Evolutionary conservation across 2,888 invertebrate genomes (phyloP).

Genomic region (Teleogryllus oceanicus): DNA sequence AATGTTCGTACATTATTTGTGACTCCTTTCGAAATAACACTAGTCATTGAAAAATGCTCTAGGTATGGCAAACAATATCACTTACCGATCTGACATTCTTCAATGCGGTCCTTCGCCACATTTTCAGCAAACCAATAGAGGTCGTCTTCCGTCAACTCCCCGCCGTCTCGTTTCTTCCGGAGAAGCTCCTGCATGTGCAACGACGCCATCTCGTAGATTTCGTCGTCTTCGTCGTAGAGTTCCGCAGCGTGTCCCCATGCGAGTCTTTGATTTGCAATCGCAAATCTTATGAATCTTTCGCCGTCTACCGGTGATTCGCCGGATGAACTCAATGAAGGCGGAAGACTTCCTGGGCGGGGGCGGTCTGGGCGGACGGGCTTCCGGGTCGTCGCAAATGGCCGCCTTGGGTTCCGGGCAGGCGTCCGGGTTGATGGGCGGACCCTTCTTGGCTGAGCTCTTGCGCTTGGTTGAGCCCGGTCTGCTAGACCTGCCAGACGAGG

Average conservation of each 20-base stretch:
- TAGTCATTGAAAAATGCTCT: no score
- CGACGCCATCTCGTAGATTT: not conserved
- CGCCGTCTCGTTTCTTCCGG: conserved; percentile 41
- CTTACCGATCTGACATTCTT: conserved; percentile 36
- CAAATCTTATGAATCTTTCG: not conserved
- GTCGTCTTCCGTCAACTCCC: conserved; percentile 41
- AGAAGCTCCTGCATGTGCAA: conserved; percentile 38
- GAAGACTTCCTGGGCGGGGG: not conserved
- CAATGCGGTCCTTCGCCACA: conserved; percentile 34
- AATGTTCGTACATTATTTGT: no score
- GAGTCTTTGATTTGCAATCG: not conserved
- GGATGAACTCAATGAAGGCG: not conserved
- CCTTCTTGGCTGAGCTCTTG: not conserved
- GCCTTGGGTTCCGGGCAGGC: not conserved
- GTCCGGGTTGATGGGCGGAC: not conserved
- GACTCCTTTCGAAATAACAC: not conserved
- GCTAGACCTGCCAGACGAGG: no score
- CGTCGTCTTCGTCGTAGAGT: not conserved
- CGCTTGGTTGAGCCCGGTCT: not conserved
- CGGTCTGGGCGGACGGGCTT: not conserved
- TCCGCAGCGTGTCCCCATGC: not conserved
- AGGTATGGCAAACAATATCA: not conserved
- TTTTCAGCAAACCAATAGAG: conserved; percentile 40
- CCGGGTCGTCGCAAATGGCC: not conserved
- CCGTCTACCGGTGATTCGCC: not conserved